phyloP scores from a whole-genome alignment of 2,797 vertebrate genomes.

The Anolis apletophallus region DNA sequence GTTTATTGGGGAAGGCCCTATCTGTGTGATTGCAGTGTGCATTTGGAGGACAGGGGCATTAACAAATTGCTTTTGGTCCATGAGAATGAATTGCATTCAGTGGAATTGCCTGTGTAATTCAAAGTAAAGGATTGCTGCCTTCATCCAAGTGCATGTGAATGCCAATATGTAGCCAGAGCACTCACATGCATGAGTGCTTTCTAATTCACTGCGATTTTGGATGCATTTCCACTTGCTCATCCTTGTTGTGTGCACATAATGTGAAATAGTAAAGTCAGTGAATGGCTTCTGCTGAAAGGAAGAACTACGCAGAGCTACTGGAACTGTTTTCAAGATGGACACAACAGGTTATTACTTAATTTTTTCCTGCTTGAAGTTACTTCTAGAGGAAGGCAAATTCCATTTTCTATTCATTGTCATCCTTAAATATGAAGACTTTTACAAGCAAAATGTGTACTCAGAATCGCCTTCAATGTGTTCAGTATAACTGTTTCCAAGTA shows the following conservation, averaged over 20 bases:
- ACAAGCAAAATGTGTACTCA: no score
- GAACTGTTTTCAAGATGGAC: no score
- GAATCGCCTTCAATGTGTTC: no score
- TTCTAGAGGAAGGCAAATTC: no score
- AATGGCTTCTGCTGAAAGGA: neutral
- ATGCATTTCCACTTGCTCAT: neutral
- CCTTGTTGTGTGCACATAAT: neutral
- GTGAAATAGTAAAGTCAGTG: neutral
- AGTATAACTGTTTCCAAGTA: no score
- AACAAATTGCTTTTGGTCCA: neutral
- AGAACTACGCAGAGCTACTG: neutral
- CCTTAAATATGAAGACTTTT: no score
- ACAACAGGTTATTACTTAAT: no score
- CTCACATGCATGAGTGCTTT: neutral
- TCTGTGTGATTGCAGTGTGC: neutral
- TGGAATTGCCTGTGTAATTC: neutral
- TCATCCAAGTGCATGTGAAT: neutral
- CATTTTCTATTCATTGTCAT: no score
- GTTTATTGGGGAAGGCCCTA: neutral
- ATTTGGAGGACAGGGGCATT: neutral
- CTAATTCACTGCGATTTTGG: neutral
- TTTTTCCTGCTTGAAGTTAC: no score
- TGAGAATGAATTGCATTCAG: neutral
- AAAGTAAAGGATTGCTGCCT: neutral
- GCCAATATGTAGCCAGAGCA: no score